Evolutionary conservation across 2,888 invertebrate species (phyloP).

Genomic region (Tipula unca): DNA sequence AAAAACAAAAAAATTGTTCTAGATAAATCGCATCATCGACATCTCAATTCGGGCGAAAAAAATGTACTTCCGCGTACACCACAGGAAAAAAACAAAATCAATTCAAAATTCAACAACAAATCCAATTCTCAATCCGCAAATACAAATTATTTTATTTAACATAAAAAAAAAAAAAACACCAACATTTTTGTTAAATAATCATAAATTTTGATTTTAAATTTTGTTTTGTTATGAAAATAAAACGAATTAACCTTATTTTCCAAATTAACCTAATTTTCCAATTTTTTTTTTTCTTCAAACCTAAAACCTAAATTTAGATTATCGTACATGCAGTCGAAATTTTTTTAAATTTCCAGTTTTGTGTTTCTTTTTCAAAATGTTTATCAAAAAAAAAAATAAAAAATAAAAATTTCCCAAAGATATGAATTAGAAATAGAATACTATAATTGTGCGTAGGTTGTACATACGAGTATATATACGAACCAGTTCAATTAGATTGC

Average conservation of each 20-base stretch:
- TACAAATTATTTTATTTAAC: not conserved
- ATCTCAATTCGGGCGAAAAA: not conserved
- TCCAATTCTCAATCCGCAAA: not conserved
- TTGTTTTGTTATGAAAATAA: constrained; percentile 14
- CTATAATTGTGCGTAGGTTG: not conserved
- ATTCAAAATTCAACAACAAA: not conserved
- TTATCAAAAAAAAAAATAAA: not conserved
- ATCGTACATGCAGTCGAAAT: not conserved
- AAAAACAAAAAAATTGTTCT: not conserved
- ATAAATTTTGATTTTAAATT: not conserved
- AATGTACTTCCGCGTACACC: not conserved
- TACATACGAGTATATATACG: not conserved
- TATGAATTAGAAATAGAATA: not conserved
- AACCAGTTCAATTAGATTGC: not conserved
- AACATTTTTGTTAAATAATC: not conserved
- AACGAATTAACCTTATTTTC: constrained; percentile 14
- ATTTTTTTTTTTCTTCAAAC: constrained; percentile 8
- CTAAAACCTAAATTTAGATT: constrained; percentile 8
- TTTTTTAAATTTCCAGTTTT: not conserved
- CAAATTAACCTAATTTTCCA: constrained; percentile 8
- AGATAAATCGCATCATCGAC: not conserved
- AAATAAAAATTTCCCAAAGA: not conserved
- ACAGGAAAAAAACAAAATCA: constrained; percentile 1
- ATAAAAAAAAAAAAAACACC: not conserved
- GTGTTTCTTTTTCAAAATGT: not conserved